Evolutionary conservation across 2,113 vertebrate species (phyloP).

Genomic region (Anhinga anhinga): DNA sequence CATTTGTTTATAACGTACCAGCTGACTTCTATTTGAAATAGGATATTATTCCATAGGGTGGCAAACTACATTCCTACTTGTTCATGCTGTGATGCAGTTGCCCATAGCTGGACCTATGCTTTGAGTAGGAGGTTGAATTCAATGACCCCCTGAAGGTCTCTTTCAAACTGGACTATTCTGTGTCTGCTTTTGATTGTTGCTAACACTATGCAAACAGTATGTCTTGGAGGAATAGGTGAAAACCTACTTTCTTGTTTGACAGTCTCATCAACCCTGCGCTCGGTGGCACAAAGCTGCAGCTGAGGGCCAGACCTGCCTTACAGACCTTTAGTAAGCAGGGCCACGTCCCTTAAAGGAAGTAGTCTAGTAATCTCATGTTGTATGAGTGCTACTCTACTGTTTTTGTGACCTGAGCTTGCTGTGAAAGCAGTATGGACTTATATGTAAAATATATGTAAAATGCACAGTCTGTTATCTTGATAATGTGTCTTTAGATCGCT

Average conservation of each 20-base stretch:
- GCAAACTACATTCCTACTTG: background rate
- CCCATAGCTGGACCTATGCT: background rate
- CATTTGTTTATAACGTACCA: background rate
- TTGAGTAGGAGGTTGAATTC: background rate
- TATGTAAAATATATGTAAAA: background rate
- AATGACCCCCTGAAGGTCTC: background rate
- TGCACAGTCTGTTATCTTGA: background rate
- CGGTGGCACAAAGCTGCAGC: background rate
- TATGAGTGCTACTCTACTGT: background rate
- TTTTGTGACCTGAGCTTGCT: background rate
- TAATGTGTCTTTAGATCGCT: background rate
- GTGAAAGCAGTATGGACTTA: background rate
- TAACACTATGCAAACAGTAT: background rate
- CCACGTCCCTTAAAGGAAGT: background rate
- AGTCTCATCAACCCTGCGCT: background rate
- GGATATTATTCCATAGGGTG: background rate
- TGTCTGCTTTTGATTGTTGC: background rate
- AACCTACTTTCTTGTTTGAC: background rate
- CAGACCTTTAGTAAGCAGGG: background rate
- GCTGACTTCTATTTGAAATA: background rate
- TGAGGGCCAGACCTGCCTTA: background rate
- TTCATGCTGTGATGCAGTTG: background rate
- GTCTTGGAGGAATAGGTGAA: background rate
- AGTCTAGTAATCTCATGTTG: background rate
- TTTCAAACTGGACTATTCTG: background rate